Conservation (phyloP, 2,888 invertebrate genomes). For the Ptycholaimellus sp. region DNA sequence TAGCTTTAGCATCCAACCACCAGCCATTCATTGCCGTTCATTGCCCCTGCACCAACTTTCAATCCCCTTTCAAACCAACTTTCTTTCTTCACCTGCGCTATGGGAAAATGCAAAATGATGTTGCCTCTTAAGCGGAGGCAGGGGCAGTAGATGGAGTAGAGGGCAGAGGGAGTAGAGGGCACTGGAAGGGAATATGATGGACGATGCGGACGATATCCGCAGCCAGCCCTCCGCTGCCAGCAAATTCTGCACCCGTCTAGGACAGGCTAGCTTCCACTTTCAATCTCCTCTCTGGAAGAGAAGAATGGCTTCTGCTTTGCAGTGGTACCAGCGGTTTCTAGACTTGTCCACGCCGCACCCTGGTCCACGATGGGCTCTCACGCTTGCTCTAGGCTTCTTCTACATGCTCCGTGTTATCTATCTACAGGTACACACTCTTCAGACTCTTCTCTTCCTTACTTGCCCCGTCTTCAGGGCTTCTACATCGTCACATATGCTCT, state of each 20-base stretch:
- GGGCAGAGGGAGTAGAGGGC: too few species aligned
- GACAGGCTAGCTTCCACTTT: constrained; percentile 2
- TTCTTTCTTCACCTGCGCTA: too few species aligned
- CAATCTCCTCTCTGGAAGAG: neutral
- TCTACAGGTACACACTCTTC: constrained; percentile 16
- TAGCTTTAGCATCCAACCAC: too few species aligned
- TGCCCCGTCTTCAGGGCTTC: constrained; percentile 84
- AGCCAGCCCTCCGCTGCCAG: constrained; percentile 18
- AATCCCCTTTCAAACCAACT: too few species aligned
- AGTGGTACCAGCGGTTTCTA: constrained; percentile 24
- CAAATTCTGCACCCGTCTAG: constrained; percentile 11
- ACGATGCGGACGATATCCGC: constrained; percentile 15
- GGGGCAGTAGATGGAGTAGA: too few species aligned
- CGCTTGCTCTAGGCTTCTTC: constrained; percentile 14
- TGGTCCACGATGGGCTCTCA: constrained; percentile 19
- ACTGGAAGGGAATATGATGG: constrained; percentile 13
- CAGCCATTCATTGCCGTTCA: too few species aligned
- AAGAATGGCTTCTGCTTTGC: neutral
- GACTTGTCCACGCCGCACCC: constrained; percentile 22
- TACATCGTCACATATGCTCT: constrained; percentile 96
- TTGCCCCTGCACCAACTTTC: too few species aligned
- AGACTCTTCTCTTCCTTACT: neutral
- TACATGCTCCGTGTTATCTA: constrained; percentile 15
- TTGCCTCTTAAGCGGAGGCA: too few species aligned
- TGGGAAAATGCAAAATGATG: too few species aligned